Percentiles rank a stretch among this genome's conserved stretches.
These are phyloP conservation scores for Cyrtodaria siliqua DNA, from an alignment of 2,888 invertebrate species.

Conservation along the genomic window DNA sequence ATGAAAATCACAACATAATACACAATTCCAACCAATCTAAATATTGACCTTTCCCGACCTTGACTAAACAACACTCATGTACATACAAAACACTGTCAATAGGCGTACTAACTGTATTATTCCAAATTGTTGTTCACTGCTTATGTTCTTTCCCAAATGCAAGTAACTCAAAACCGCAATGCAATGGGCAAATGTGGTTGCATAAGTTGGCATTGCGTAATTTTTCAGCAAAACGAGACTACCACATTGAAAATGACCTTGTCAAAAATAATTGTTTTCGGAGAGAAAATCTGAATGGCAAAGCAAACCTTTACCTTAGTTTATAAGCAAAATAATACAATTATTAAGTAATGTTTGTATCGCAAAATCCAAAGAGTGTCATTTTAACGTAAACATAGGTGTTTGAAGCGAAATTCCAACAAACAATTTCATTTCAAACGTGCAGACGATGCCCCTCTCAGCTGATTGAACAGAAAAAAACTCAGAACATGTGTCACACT, in stretches of 20 bases:
- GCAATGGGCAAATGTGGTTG: not conserved
- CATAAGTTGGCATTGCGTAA: conserved; percentile 4
- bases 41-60: conserved; percentile 53
- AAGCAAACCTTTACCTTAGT: too few species aligned
- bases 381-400: too few species aligned
- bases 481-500: not conserved
- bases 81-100: not conserved
- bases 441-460: conserved; percentile 1
- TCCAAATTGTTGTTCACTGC: too few species aligned
- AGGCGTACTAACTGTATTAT: too few species aligned
- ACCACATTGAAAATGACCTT: conserved; percentile 52
- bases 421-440: too few species aligned
- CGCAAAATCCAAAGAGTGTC: too few species aligned
- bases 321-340: too few species aligned
- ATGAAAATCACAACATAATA: too few species aligned
- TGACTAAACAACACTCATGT: conserved; percentile 16
- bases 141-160: too few species aligned
- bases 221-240: conserved; percentile 18
- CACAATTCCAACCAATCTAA: conserved; percentile 46
- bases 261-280: conserved; percentile 20
- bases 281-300: not conserved
- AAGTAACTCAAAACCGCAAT: not conserved
- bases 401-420: too few species aligned
- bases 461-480: conserved; percentile 1
- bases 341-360: too few species aligned